Base-by-base conservation (phyloP, 2,797 vertebrate genomes). In the Acrossocheilus fasciatus region DNA sequence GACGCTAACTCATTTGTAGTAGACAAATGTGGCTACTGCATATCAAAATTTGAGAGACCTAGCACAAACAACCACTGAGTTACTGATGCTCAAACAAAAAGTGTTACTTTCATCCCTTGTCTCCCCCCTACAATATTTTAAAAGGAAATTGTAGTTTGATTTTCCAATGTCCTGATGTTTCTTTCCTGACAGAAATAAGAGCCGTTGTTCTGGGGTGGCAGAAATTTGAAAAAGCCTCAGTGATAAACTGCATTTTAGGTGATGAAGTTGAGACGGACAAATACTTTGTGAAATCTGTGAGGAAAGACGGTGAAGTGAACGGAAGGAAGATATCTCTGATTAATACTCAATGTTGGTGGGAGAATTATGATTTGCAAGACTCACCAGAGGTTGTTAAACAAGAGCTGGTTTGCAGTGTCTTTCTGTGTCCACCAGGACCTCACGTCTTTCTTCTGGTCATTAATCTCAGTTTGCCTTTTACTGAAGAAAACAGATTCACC, bases 301-400 rank as follows among this genome's bases (percentile, higher is more conserved):
- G 9, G 41, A 81, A 20, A 2, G 59, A 23, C 0, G 59, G 78
- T 12, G 10, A 81, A 4, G 68, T 45, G 23, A 50, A 54, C 6
- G 76, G 54, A 26, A 45, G 86, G 68, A 52, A 36, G 5, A 54
- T 84, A 3, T 54, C 54, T 18, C 50, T 84, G 52, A 70, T 87
- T 2, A 77, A 87, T 69, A 87, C 74, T 8, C 80, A 81, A 0
- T 80, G 80, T 36, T 88, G 84, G 80, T 88, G 83, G 73, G 64
- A 70, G 43, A 75, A 15, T 5, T 85, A 83, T 11, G n/a, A 66
- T 20, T 50, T 86, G 36, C 43, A 69, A 45, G 87, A 87, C 64
- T 81, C 70, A 15, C 52, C 85, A 70, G 69, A 57, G 0, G 74
- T 89, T 11, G 18, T 87, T 4, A 87, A 84, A 86, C 41, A 84